Percentiles rank a stretch among this genome's conserved stretches.
Conservation (phyloP, 2,797 vertebrate species). For the Muraenolepis orangiensis region DNA sequence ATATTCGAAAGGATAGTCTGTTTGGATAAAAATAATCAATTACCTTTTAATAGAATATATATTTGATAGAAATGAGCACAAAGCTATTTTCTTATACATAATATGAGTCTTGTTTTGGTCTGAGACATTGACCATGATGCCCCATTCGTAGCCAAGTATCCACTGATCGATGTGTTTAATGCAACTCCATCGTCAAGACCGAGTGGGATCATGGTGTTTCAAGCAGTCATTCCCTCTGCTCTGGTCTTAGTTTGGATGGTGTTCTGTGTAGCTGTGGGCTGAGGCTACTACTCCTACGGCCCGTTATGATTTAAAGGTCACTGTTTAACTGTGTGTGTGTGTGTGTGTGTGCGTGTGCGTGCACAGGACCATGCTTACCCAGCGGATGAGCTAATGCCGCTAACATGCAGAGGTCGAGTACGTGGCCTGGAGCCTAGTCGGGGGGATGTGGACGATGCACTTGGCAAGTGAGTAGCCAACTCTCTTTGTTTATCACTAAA, state of each 20-base stretch:
- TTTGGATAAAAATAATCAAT: background rate
- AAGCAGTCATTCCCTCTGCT: background rate
- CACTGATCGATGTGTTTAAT: background rate
- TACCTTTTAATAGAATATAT: background rate
- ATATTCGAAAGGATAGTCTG: no score
- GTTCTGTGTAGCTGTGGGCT: background rate
- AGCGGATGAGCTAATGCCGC: slow-evolving; percentile 97
- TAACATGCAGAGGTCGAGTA: slow-evolving; percentile 93
- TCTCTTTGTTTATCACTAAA: background rate
- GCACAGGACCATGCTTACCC: slow-evolving; percentile 93
- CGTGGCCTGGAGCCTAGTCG: slow-evolving; percentile 95
- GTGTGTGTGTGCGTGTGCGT: slow-evolving; percentile 27
- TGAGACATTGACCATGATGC: background rate
- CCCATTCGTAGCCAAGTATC: background rate
- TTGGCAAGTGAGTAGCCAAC: slow-evolving; percentile 87
- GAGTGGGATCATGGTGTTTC: background rate
- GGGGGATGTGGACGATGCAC: slow-evolving; percentile 93
- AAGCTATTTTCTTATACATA: background rate
- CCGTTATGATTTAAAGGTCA: background rate
- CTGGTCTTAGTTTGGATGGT: background rate
- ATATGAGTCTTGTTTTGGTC: background rate
- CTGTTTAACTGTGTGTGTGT: slow-evolving; percentile 14
- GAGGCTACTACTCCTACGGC: background rate
- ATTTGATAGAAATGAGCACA: background rate
- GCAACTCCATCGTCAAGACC: background rate